Evolutionary conservation across 2,113 vertebrate species (phyloP).

Genomic region (Psammodynastes pulverulentus): DNA sequence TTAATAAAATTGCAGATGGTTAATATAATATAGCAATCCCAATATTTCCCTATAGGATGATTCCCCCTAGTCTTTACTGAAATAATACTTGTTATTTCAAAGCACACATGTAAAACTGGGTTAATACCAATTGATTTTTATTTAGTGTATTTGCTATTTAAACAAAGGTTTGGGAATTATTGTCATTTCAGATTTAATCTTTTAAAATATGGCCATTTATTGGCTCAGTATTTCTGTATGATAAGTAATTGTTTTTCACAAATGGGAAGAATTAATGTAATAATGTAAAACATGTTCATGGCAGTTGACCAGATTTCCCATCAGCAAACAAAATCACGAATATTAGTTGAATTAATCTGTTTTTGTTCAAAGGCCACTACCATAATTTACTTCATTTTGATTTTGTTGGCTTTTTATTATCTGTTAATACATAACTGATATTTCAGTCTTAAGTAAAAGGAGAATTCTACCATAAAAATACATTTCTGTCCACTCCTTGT

Average conservation of each 20-base stretch:
- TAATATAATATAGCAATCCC: neutral
- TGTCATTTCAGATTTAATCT: slow-evolving; percentile 11
- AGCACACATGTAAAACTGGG: neutral
- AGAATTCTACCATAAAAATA: neutral
- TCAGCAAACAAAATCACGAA: slow-evolving; percentile 27
- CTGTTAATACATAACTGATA: slow-evolving; percentile 19
- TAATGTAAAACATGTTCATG: slow-evolving; percentile 7
- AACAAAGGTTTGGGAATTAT: neutral
- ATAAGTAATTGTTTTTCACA: slow-evolving; percentile 25
- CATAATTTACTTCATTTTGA: slow-evolving; percentile 44
- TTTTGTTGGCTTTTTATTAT: slow-evolving; percentile 46
- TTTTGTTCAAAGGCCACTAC: slow-evolving; percentile 48
- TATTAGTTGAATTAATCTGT: slow-evolving; percentile 52
- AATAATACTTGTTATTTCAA: neutral
- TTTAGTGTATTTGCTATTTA: neutral
- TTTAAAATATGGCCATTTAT: slow-evolving; percentile 17
- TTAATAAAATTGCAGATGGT: neutral
- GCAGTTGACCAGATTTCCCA: slow-evolving; percentile 38
- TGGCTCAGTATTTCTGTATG: slow-evolving; percentile 8
- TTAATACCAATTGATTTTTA: slow-evolving; percentile 17
- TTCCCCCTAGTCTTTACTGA: slow-evolving; percentile 16
- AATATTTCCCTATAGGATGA: neutral
- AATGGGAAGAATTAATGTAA: slow-evolving; percentile 5
- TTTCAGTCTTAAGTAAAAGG: neutral
- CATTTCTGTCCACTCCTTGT: neutral